A percentile compares a stretch with the other conserved stretches of the same genome.
phyloP scores from a whole-genome alignment of 2,888 invertebrate species.

The Nezara viridula region DNA sequence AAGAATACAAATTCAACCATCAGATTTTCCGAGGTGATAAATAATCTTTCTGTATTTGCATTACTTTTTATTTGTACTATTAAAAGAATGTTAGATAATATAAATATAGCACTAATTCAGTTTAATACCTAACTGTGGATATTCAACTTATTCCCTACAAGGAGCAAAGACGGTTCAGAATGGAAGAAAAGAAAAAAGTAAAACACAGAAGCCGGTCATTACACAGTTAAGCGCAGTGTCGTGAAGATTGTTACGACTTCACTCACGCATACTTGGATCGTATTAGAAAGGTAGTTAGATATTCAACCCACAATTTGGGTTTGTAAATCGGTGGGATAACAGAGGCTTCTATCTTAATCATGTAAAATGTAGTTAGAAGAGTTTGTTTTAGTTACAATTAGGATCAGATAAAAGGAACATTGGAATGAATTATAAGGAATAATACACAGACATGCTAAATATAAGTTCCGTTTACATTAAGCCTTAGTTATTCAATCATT shows the following conservation, averaged over 20 bases:
- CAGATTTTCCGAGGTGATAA: too few relatives aligned
- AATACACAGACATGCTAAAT: too few relatives aligned
- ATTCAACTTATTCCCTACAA: too few relatives aligned
- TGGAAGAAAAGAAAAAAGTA: neutral
- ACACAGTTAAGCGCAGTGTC: neutral
- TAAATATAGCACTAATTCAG: too few relatives aligned
- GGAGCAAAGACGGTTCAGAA: too few relatives aligned
- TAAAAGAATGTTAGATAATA: too few relatives aligned
- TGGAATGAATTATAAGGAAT: neutral
- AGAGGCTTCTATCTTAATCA: neutral
- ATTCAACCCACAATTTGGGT: neutral
- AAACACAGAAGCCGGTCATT: neutral
- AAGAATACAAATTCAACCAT: too few relatives aligned
- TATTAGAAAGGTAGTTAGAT: neutral
- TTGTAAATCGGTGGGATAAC: neutral
- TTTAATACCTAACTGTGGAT: too few relatives aligned
- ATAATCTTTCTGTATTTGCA: too few relatives aligned
- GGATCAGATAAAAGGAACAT: neutral
- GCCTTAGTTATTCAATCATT: too few relatives aligned
- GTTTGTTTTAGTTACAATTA: neutral
- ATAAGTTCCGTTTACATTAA: too few relatives aligned
- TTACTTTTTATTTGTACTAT: too few relatives aligned
- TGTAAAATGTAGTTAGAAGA: neutral
- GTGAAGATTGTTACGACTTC: neutral
- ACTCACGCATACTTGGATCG: slow-evolving; percentile 5